Base-by-base conservation (phyloP, 2,888 invertebrate genomes). In the Chesias legatella region DNA sequence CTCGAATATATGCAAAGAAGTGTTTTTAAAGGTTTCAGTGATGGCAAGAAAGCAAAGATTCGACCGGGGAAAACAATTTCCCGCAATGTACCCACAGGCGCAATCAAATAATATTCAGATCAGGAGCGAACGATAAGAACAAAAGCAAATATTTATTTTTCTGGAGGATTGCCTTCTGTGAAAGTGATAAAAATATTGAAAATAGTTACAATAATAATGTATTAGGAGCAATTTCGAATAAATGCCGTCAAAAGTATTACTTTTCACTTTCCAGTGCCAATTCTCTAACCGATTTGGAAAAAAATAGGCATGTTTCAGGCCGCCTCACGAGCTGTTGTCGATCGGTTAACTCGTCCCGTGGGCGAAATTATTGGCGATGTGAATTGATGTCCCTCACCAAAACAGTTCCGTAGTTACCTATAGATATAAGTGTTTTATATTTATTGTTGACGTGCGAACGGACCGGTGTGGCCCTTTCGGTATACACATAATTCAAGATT, bases 51-150 rank as follows among this genome's bases (percentile, higher is more conserved):
- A 60, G 55, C 53, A 52, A 58, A 51, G 51, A 58, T 60, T 60
- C 58, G 52, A 66, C 51, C 52, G 40, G 37, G 57, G 53, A 60
- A 62, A 67, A 67, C 60, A 63, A 71, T 70, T 70, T 70, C 60
- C 55, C 57, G 47, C 22, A 39, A 43, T 60, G 60, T 59, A 57
- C 59, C 53, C 46, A 58, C 55, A 56, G 54, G 52, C 55, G 58
- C 63, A 71, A 76, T 76, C 61, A 63, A 74, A 74, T 74, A 71
- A 67, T 73, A 75, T 72, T 74, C 64, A 71, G 67, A 71, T 67
- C 63, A 67, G 58, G 50, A 61, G 50, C 53, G 43, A 56, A 56
- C 46, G 56, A 69, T 68, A 71, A 66, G 68, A 67, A 65, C 66
- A 69, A 66, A 45, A 64, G 60, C 61, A 63, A 55, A 62, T 45